Percentiles rank a stretch among this genome's conserved stretches.
Evolutionary conservation across 1,140 invertebrate species (phyloP).

Genomic region (Achatina immaculata): DNA sequence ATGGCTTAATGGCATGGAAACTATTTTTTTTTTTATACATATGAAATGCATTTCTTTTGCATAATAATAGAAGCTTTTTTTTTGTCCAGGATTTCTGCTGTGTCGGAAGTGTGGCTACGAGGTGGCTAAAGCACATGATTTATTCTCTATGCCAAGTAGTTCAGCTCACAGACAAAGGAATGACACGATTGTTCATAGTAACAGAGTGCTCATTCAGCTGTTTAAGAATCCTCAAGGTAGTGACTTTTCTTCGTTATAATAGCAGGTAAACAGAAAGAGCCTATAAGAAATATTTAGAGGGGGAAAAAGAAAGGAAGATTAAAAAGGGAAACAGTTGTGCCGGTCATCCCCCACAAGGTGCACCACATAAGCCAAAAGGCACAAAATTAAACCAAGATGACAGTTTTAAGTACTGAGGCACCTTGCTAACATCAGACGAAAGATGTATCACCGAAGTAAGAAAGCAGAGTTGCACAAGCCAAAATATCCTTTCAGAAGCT

Average conservation of each 20-base stretch:
- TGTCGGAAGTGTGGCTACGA: slow-evolving; percentile 65
- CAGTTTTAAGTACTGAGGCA: no score
- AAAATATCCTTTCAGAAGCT: no score
- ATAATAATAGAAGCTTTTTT: no score
- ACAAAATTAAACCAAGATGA: no score
- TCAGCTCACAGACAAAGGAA: slow-evolving; percentile 56
- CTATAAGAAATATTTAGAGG: background rate
- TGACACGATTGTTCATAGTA: slow-evolving; percentile 53
- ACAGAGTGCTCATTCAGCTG: slow-evolving; percentile 57
- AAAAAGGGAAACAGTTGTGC: background rate
- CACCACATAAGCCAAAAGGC: background rate
- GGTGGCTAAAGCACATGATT: slow-evolving; percentile 47
- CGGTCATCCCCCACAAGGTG: background rate
- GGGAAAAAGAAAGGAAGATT: background rate
- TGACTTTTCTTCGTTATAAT: background rate
- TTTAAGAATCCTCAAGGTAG: slow-evolving; percentile 65
- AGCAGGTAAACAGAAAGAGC: no score
- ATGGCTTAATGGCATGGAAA: no score
- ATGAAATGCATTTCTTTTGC: no score
- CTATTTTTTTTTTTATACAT: no score
- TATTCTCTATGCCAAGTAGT: slow-evolving; percentile 53
- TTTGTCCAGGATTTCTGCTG: slow-evolving; percentile 54
- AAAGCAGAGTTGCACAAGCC: no score
- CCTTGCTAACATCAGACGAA: no score
- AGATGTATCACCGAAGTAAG: no score